phyloP scores from a whole-genome alignment of 2,888 invertebrate genomes.

The Masnerella sp. region DNA sequence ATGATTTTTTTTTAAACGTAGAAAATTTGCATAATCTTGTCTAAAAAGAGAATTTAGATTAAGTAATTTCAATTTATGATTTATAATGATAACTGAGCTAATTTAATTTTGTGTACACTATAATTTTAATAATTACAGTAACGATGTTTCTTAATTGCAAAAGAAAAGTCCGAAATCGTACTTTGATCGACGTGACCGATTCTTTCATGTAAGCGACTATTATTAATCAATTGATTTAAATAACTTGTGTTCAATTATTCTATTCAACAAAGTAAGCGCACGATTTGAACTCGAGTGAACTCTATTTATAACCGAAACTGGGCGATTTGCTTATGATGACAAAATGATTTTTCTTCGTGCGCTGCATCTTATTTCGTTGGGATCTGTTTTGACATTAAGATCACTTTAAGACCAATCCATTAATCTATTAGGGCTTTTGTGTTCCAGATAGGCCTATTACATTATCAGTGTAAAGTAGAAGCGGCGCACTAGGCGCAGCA shows the following conservation, averaged over 20 bases:
- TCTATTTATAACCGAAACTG: conserved; percentile 35
- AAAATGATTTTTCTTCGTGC: conserved; percentile 50
- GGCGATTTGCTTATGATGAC: conserved; percentile 47
- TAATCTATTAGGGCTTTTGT: conserved; percentile 75
- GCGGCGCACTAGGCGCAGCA: conserved; percentile 64
- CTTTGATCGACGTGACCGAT: no score
- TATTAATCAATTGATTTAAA: conserved; percentile 35
- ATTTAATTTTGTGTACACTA: no score
- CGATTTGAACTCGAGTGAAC: conserved; percentile 42
- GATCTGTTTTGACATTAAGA: conserved; percentile 71
- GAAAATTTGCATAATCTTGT: no score
- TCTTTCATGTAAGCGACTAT: conserved; percentile 16
- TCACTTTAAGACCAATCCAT: conserved; percentile 73
- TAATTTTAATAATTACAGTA: no score
- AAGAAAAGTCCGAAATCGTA: no score
- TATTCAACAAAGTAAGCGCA: conserved; percentile 21
- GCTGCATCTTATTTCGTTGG: conserved; percentile 28
- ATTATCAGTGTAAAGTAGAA: conserved; percentile 75
- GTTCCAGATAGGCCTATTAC: conserved; percentile 74
- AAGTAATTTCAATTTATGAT: no score
- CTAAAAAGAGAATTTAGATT: no score
- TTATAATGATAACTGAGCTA: no score
- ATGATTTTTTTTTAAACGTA: no score
- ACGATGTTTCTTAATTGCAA: no score
- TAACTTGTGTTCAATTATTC: conserved; percentile 43